phyloP scores from a whole-genome alignment of 1,140 invertebrate genomes.

The Aphelenchoides avenae region DNA sequence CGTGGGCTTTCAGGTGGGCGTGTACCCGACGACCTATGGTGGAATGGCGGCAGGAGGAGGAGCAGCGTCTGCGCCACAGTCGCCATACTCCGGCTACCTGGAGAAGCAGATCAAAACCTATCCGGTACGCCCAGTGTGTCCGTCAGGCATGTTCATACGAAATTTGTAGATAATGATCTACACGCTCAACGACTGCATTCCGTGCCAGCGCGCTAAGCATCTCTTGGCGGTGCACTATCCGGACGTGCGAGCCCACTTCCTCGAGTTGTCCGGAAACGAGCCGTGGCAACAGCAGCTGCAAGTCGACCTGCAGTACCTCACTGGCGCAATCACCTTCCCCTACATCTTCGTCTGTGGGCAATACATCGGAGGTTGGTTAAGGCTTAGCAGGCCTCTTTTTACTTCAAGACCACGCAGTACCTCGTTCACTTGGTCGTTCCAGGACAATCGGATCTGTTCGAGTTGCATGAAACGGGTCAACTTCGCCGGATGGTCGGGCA shows the following conservation, averaged over 20 bases:
- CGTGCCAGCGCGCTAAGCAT: conserved; percentile 40
- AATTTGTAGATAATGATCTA: conserved; percentile 43
- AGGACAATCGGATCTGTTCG: conserved; percentile 57
- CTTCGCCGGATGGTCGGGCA: conserved; percentile 49
- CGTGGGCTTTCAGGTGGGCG: background rate
- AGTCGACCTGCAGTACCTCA: conserved; percentile 57
- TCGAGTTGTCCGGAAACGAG: conserved; percentile 54
- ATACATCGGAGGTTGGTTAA: conserved; percentile 51
- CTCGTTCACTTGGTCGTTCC: background rate
- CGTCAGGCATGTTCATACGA: conserved; percentile 1
- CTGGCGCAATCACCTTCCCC: conserved; percentile 56
- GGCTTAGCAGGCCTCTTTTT: background rate
- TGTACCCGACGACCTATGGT: conserved; percentile 15
- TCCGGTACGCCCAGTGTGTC: too few species aligned
- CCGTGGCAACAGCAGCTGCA: conserved; percentile 58
- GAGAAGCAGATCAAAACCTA: conserved; percentile 42
- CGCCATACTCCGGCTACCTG: conserved; percentile 42
- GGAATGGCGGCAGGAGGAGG: conserved; percentile 14
- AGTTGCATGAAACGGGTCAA: conserved; percentile 53
- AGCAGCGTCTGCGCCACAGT: conserved; percentile 23
- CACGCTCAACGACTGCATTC: conserved; percentile 45
- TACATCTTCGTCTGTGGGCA: conserved; percentile 58
- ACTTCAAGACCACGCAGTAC: background rate
- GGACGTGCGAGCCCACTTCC: conserved; percentile 39
- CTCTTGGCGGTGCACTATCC: conserved; percentile 36